Conservation (phyloP, 2,888 invertebrate genomes). For the Latrodectus elegans region DNA sequence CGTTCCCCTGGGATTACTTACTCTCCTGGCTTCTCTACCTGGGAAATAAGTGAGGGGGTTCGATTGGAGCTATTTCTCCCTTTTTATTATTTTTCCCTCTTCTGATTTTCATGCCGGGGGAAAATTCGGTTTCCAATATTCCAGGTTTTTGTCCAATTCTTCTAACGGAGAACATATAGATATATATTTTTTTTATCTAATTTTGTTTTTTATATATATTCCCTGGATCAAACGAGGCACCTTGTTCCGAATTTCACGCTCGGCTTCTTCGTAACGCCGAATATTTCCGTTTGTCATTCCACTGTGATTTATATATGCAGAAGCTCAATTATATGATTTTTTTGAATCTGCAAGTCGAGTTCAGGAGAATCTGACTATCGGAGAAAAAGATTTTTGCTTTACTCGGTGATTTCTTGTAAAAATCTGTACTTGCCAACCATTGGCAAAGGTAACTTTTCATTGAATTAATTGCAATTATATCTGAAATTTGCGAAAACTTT, state of each 20-base stretch:
- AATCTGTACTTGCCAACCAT: too few relatives aligned
- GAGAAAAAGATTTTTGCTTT: too few relatives aligned
- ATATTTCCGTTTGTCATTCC: background rate
- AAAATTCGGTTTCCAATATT: constrained; percentile 52
- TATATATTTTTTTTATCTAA: too few relatives aligned
- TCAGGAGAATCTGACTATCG: too few relatives aligned
- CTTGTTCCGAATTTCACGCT: background rate
- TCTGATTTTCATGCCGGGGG: constrained; percentile 21
- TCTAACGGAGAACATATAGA: too few relatives aligned
- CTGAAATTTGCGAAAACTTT: too few relatives aligned
- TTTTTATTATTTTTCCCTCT: constrained; percentile 20
- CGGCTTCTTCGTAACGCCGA: background rate
- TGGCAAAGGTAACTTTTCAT: too few relatives aligned
- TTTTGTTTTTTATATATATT: background rate
- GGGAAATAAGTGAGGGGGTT: constrained; percentile 19
- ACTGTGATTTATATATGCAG: too few relatives aligned
- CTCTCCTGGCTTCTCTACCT: constrained; percentile 11
- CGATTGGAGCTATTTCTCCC: constrained; percentile 13
- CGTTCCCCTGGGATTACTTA: constrained; percentile 20
- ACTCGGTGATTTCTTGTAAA: too few relatives aligned
- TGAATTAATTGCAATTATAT: too few relatives aligned
- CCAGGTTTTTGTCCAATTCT: background rate
- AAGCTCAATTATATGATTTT: too few relatives aligned
- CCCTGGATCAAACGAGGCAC: constrained; percentile 10
- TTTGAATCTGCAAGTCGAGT: too few relatives aligned